These are phyloP conservation scores for Wasmannia auropunctata DNA, from an alignment of 1,140 invertebrate species.

Conservation along the genomic window DNA sequence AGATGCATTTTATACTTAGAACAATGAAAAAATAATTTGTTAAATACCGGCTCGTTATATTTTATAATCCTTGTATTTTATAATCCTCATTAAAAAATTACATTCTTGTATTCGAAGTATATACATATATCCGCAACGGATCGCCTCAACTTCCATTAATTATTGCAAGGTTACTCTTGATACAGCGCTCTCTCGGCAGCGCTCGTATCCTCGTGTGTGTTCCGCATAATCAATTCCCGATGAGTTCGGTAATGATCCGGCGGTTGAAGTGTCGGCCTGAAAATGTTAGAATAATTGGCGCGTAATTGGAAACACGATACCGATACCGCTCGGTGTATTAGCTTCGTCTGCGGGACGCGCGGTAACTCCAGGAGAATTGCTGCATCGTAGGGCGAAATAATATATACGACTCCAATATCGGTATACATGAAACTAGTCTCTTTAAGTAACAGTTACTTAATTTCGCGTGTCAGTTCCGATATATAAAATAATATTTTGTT, in stretches of 20 bases:
- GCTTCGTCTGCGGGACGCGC: slow-evolving; percentile 44
- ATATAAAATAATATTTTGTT: neutral
- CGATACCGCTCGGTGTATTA: slow-evolving; percentile 56
- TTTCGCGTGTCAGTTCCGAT: neutral
- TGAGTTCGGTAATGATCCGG: slow-evolving; percentile 58
- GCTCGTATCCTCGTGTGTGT: slow-evolving; percentile 1
- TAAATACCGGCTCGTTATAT: neutral
- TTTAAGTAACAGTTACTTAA: neutral
- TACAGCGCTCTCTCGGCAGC: neutral
- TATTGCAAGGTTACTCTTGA: neutral
- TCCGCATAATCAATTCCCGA: slow-evolving; percentile 53
- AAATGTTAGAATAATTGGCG: slow-evolving; percentile 63
- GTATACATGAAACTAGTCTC: neutral
- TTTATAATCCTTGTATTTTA: neutral
- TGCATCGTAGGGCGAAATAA: neutral
- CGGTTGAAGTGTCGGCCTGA: slow-evolving; percentile 51
- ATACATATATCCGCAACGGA: neutral
- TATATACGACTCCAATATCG: neutral
- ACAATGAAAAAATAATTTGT: neutral
- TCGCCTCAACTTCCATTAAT: neutral
- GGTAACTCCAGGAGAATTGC: slow-evolving; percentile 24
- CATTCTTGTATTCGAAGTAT: neutral
- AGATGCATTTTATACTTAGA: neutral
- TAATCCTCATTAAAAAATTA: neutral
- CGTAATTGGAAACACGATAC: slow-evolving; percentile 65